These are phyloP conservation scores for Schmidtea mediterranea DNA, from an alignment of 1,140 invertebrate genomes.

Conservation along the genomic window DNA sequence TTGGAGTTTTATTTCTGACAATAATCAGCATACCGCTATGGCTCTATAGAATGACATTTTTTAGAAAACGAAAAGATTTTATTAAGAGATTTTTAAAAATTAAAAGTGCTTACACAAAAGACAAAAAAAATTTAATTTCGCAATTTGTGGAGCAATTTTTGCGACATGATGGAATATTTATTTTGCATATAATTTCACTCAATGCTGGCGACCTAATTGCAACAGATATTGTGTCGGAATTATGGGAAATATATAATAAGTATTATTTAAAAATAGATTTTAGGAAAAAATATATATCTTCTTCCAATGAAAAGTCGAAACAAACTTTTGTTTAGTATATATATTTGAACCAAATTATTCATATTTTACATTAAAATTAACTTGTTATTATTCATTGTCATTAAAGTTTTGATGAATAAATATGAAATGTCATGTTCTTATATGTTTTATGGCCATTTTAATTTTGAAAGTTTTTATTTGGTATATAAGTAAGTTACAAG, in stretches of 20 bases:
- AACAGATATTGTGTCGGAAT: neutral
- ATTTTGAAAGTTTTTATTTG: too few species aligned
- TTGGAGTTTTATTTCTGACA: neutral
- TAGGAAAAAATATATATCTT: too few species aligned
- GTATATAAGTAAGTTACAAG: too few species aligned
- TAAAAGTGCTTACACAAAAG: neutral
- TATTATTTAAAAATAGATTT: neutral
- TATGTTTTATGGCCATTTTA: too few species aligned
- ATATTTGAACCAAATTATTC: too few species aligned
- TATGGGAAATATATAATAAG: neutral
- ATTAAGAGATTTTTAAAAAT: slow-evolving; percentile 5
- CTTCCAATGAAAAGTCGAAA: too few species aligned
- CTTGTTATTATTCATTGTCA: too few species aligned
- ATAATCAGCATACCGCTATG: neutral
- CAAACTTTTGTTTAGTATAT: too few species aligned
- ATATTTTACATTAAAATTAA: too few species aligned
- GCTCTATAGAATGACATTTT: neutral
- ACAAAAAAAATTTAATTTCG: neutral
- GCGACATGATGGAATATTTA: neutral
- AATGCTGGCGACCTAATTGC: slow-evolving; percentile 2
- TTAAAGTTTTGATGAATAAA: too few species aligned
- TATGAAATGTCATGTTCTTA: too few species aligned
- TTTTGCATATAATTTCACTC: neutral
- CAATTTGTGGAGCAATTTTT: neutral
- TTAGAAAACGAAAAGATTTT: neutral